phyloP scores from a whole-genome alignment of 2,113 vertebrate genomes.

The Tragelaphus scriptus region DNA sequence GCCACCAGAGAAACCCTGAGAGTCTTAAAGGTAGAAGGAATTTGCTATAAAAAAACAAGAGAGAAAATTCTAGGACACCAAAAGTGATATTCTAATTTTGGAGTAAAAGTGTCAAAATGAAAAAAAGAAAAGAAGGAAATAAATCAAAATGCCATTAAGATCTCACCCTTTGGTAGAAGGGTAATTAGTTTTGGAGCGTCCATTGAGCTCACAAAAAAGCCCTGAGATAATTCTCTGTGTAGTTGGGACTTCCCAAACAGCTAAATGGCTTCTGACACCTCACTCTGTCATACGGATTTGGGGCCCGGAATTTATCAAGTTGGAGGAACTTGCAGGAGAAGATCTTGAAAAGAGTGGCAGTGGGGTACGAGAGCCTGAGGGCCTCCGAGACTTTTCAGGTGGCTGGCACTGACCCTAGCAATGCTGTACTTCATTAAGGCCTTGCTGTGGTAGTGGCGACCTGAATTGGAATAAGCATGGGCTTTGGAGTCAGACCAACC shows the following conservation, averaged over 20 bases:
- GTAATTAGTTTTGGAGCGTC: not conserved
- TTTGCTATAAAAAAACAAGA: not conserved
- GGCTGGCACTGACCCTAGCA: not conserved
- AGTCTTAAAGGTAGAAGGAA: not conserved
- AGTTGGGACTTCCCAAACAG: not conserved
- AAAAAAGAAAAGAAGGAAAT: not conserved
- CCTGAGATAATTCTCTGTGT: not conserved
- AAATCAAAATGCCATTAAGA: not conserved
- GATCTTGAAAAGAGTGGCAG: not conserved
- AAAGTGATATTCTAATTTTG: not conserved
- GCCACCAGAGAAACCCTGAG: not conserved
- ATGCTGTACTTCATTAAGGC: not conserved
- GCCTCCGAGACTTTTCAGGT: not conserved
- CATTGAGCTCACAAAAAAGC: not conserved
- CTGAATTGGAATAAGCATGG: not conserved
- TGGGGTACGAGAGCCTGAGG: not conserved
- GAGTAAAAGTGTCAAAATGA: not conserved
- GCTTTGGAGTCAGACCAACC: not conserved
- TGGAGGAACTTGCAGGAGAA: not conserved
- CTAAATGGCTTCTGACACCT: not conserved
- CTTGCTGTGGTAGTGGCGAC: not conserved
- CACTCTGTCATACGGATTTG: not conserved
- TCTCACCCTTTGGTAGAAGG: not conserved
- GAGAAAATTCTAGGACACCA: not conserved
- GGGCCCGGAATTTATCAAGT: not conserved